These are phyloP conservation scores for Pagrus major DNA, from an alignment of 2,113 vertebrate species.

Conservation along the genomic window DNA sequence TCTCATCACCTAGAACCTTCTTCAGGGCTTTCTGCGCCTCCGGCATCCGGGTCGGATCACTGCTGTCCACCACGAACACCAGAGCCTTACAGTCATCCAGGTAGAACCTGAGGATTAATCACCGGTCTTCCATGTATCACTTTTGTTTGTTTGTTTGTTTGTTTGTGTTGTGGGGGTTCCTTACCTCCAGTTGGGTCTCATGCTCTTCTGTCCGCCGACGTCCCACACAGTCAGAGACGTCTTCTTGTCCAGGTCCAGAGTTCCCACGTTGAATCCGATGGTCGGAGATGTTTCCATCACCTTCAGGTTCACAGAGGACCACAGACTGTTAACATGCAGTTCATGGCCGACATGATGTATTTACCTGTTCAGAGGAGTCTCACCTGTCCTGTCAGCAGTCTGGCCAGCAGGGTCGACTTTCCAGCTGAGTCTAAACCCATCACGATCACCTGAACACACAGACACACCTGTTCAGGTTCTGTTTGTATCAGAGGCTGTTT, in stretches of 20 bases:
- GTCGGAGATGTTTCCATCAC: slow-evolving; percentile 89
- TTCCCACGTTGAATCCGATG: slow-evolving; percentile 91
- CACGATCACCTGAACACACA: slow-evolving; percentile 70
- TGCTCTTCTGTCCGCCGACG: slow-evolving; percentile 86
- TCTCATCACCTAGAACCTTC: slow-evolving; percentile 81
- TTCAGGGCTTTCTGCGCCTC: slow-evolving; percentile 83
- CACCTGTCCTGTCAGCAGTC: slow-evolving; percentile 80
- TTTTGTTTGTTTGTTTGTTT: slow-evolving; percentile 31
- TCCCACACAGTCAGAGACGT: slow-evolving; percentile 89
- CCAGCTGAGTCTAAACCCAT: slow-evolving; percentile 85
- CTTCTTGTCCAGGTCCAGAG: slow-evolving; percentile 83
- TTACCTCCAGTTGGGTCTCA: slow-evolving; percentile 88
- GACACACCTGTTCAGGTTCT: no score
- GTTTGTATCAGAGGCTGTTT: no score
- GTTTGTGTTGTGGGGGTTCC: neutral
- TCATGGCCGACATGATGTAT: rapidly evolving
- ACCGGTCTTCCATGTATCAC: no score
- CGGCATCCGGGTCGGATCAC: slow-evolving; percentile 77
- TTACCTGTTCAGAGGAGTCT: slow-evolving; percentile 17
- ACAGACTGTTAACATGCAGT: neutral
- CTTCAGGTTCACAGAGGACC: neutral
- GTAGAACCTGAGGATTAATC: no score
- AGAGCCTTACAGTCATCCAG: slow-evolving; percentile 85
- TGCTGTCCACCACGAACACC: slow-evolving; percentile 90
- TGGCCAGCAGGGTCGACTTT: slow-evolving; percentile 87